Evolutionary conservation across 2,797 vertebrate species (phyloP).

Genomic region (Etheostoma nigrum): DNA sequence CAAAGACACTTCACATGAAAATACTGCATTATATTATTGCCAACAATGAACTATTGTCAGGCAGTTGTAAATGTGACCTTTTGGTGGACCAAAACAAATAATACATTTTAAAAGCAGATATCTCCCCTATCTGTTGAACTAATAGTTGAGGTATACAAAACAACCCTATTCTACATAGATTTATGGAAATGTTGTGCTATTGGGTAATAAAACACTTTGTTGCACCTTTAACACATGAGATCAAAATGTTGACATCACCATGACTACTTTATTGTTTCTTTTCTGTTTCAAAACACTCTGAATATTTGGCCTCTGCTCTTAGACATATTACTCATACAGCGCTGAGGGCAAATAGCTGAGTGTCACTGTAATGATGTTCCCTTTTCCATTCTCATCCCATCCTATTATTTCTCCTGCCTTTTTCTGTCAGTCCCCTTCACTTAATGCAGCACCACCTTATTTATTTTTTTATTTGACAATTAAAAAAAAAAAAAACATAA

Average conservation of each 20-base stretch:
- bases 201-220: constrained; percentile 14
- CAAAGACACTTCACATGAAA: not conserved
- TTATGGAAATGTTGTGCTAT: constrained; percentile 17
- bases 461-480: too few species aligned
- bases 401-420: constrained; percentile 17
- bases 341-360: constrained; percentile 72
- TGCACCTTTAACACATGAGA: constrained; percentile 27
- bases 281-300: constrained; percentile 51
- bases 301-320: constrained; percentile 67
- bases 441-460: not conserved
- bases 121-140: not conserved
- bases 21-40: not conserved
- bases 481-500: too few species aligned
- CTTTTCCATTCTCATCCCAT: constrained; percentile 57
- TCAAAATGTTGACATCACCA: constrained; percentile 48
- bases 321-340: constrained; percentile 70
- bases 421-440: constrained; percentile 28
- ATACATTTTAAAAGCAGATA: constrained; percentile 6
- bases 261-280: constrained; percentile 60
- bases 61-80: constrained; percentile 1
- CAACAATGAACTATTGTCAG: too few species aligned
- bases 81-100: not conserved
- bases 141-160: constrained; percentile 15
- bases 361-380: constrained; percentile 67
- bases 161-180: not conserved